A percentile compares a stretch with the other conserved stretches of the same genome.
Conservation (phyloP, 2,888 invertebrate species). For the Andrena minutula region DNA sequence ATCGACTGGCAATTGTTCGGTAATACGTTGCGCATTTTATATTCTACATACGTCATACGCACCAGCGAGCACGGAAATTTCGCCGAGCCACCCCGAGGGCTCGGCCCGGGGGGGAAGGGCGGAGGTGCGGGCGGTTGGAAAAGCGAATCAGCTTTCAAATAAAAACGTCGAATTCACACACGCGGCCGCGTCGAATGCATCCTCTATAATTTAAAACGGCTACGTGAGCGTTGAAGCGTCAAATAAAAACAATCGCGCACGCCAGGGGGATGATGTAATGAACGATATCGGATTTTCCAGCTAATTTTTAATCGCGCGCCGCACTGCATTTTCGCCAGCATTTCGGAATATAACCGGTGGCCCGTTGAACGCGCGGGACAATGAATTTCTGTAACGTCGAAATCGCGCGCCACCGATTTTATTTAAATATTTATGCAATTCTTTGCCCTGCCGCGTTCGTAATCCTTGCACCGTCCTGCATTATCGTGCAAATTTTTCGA, state of each 20-base stretch:
- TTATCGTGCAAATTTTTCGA: slow-evolving; percentile 59
- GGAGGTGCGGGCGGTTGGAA: slow-evolving; percentile 33
- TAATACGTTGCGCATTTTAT: slow-evolving; percentile 75
- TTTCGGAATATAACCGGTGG: slow-evolving; percentile 45
- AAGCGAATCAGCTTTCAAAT: slow-evolving; percentile 72
- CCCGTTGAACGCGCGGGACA: slow-evolving; percentile 34
- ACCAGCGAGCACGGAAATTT: slow-evolving; percentile 70
- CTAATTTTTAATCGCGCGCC: slow-evolving; percentile 70
- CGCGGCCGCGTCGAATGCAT: slow-evolving; percentile 64
- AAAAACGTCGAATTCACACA: slow-evolving; percentile 72
- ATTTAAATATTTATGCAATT: slow-evolving; percentile 60
- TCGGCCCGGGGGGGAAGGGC: slow-evolving; percentile 12
- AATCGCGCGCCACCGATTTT: slow-evolving; percentile 3
- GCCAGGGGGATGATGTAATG: slow-evolving; percentile 68
- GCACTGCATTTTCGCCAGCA: slow-evolving; percentile 47
- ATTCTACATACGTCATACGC: slow-evolving; percentile 75
- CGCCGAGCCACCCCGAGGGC: slow-evolving; percentile 47
- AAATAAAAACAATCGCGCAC: slow-evolving; percentile 67
- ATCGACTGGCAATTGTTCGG: slow-evolving; percentile 71
- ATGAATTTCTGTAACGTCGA: slow-evolving; percentile 28
- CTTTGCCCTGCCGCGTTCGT: slow-evolving; percentile 41
- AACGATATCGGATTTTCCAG: slow-evolving; percentile 70
- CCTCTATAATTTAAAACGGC: slow-evolving; percentile 71
- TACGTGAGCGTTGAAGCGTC: slow-evolving; percentile 68
- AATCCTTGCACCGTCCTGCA: slow-evolving; percentile 26